These are phyloP conservation scores for Himalopsyche anomala DNA, from an alignment of 2,888 invertebrate species.

Conservation along the genomic window DNA sequence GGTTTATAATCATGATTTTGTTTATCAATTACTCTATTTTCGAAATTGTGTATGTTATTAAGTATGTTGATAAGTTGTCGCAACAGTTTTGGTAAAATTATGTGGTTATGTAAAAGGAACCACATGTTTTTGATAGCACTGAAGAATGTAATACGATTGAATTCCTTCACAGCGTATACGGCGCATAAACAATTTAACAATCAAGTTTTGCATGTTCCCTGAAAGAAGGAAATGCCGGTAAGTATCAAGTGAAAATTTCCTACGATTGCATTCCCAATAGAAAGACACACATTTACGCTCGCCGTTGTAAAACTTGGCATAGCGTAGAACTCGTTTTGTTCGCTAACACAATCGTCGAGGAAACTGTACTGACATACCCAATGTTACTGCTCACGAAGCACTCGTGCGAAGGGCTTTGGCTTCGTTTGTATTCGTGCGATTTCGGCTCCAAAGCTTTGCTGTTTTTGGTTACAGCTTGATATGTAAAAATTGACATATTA, in stretches of 20 bases:
- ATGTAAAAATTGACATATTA: neutral
- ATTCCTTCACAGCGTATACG: neutral
- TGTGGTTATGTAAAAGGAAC: too few relatives aligned
- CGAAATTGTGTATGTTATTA: too few relatives aligned
- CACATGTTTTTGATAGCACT: too few relatives aligned
- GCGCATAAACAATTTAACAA: constrained; percentile 7
- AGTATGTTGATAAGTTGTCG: too few relatives aligned
- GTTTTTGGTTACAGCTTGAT: neutral
- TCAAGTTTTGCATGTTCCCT: neutral
- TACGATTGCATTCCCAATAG: constrained; percentile 24
- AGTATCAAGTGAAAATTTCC: constrained; percentile 41
- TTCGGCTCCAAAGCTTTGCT: neutral
- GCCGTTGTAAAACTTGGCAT: constrained; percentile 31
- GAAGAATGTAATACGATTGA: too few relatives aligned
- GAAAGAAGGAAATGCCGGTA: neutral
- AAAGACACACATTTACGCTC: constrained; percentile 22
- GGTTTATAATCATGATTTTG: too few relatives aligned
- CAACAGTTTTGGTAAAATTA: too few relatives aligned
- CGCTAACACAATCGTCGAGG: constrained; percentile 51
- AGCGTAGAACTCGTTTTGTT: constrained; percentile 41
- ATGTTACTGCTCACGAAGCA: constrained; percentile 31
- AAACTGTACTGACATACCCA: constrained; percentile 48
- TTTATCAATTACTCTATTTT: too few relatives aligned
- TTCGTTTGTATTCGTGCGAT: neutral
- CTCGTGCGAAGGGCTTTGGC: constrained; percentile 47